Evolutionary conservation across 2,888 invertebrate genomes (phyloP).

Genomic region (Pocota personata): DNA sequence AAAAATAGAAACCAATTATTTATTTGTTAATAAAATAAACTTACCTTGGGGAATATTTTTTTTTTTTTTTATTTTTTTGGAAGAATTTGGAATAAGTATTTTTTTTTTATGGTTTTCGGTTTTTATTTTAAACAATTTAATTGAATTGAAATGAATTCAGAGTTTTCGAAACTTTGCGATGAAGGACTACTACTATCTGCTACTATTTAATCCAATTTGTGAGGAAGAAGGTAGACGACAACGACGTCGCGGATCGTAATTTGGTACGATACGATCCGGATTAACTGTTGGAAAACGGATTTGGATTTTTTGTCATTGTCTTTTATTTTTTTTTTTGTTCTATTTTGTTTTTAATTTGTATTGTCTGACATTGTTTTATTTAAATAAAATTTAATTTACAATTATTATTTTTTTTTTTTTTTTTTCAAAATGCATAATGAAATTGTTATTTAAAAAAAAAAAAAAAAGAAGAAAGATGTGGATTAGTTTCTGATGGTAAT

Average conservation of each 20-base stretch:
- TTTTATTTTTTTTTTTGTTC: conserved; percentile 48
- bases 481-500: conserved; percentile 48
- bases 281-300: conserved; percentile 81
- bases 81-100: conserved; percentile 68
- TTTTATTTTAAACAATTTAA: conserved; percentile 68
- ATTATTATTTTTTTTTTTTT: too few relatives aligned
- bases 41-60: conserved; percentile 79
- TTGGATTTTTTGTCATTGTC: conserved; percentile 74
- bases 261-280: conserved; percentile 77
- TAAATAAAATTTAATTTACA: conserved; percentile 55
- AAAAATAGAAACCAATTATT: conserved; percentile 76
- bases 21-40: conserved; percentile 78
- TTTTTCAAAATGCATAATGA: conserved; percentile 28
- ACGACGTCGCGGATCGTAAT: conserved; percentile 80
- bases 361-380: conserved; percentile 46
- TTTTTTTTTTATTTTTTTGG: conserved; percentile 71
- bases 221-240: conserved; percentile 74
- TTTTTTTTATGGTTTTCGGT: conserved; percentile 38
- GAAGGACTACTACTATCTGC: conserved; percentile 79
- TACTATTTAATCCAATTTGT: conserved; percentile 80
- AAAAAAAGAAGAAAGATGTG: conserved; percentile 11
- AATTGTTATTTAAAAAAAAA: not conserved
- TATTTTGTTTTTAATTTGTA: conserved; percentile 30
- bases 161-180: conserved; percentile 75
- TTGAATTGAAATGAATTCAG: conserved; percentile 77